A percentile compares a stretch with the other conserved stretches of the same genome.
These are phyloP conservation scores for Drosophila nigricruria DNA, from an alignment of 2,888 invertebrate species.

Conservation along the genomic window DNA sequence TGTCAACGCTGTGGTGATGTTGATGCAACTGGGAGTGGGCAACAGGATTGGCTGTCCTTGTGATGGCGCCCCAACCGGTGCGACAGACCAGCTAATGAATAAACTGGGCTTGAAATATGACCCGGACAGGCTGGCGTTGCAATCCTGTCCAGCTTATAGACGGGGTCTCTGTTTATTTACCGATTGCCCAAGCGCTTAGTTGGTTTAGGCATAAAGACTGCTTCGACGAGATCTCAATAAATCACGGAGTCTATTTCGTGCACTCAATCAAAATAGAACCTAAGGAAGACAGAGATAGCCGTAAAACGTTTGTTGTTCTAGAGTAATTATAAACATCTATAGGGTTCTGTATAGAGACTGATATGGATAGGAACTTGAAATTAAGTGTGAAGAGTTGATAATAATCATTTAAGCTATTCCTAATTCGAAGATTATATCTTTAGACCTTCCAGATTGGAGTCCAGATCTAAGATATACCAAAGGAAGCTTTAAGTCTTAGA, in stretches of 20 bases:
- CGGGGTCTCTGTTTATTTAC: constrained; percentile 9
- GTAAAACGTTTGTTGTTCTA: neutral
- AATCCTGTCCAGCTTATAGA: constrained; percentile 15
- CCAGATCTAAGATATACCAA: neutral
- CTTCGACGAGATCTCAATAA: constrained; percentile 28
- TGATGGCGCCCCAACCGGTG: constrained; percentile 6
- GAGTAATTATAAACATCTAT: neutral
- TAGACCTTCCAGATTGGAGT: no score
- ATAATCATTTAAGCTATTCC: neutral
- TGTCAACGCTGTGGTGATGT: constrained; percentile 76
- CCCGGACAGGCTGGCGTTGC: constrained; percentile 23
- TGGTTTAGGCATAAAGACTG: constrained; percentile 11
- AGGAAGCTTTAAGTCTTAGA: neutral
- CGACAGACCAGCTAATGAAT: constrained; percentile 58
- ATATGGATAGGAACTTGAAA: neutral
- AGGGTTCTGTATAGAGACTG: neutral
- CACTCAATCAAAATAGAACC: constrained; percentile 23
- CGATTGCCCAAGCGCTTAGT: constrained; percentile 23
- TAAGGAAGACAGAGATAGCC: neutral
- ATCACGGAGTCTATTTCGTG: constrained; percentile 19
- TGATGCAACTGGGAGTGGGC: constrained; percentile 43
- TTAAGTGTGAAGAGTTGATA: no score
- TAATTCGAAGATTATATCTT: no score
- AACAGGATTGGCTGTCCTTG: constrained; percentile 29
- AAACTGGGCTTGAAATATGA: constrained; percentile 66